A percentile compares a stretch with the other conserved stretches of the same genome.
Evolutionary conservation across 2,888 invertebrate genomes (phyloP).

Genomic region (Xestia rhomboidea): DNA sequence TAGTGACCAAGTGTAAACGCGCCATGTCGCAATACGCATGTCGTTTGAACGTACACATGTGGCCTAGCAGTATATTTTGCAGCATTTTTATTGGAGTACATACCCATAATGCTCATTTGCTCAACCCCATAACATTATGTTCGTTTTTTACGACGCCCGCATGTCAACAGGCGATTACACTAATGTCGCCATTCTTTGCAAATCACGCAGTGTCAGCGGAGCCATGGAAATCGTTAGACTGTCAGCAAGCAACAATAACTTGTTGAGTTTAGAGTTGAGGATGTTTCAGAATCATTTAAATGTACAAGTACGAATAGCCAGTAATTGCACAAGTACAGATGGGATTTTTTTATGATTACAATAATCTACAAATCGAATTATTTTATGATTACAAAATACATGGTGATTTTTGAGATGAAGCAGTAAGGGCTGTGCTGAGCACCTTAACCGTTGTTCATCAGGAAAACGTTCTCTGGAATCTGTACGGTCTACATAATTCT

Average conservation of each 20-base stretch:
- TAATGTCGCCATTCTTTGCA: constrained; percentile 27
- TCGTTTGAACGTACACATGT: not conserved
- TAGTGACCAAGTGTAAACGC: not conserved
- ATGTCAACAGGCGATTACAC: constrained; percentile 18
- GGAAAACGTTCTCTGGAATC: not conserved
- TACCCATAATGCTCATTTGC: not conserved
- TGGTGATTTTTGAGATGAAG: not conserved
- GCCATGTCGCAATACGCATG: not conserved
- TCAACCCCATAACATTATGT: not conserved
- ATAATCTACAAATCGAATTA: not conserved
- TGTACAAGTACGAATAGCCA: not conserved
- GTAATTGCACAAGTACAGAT: not conserved
- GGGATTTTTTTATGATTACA: not conserved
- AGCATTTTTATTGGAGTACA: not conserved
- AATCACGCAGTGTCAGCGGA: constrained; percentile 14
- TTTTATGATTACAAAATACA: not conserved
- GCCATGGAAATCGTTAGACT: constrained; percentile 15
- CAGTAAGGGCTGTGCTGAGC: not conserved
- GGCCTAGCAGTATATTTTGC: not conserved
- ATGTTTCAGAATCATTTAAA: not conserved
- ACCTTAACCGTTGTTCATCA: not conserved
- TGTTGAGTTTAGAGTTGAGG: constrained; percentile 22
- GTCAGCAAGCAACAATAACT: constrained; percentile 13
- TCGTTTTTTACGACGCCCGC: constrained; percentile 13
- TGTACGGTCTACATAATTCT: not conserved